Conservation (phyloP, 2,797 vertebrate species). For the Diplodus sargus region DNA sequence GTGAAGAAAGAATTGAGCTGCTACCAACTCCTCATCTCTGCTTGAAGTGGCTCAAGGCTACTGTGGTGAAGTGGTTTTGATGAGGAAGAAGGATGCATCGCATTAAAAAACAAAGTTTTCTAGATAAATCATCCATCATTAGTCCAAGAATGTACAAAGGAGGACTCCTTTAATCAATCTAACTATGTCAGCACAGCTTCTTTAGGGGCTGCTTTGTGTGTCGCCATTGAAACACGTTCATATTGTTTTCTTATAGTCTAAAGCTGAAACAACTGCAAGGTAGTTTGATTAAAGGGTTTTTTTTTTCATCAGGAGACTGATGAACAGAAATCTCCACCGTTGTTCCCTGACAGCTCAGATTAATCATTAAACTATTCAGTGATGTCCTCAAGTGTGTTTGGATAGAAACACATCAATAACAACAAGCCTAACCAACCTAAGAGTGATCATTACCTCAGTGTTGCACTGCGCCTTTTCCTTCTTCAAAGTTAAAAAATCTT, state of each 20-base stretch:
- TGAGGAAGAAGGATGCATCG: background rate
- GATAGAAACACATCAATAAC: background rate
- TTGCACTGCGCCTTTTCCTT: background rate
- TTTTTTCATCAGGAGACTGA: slow-evolving; percentile 24
- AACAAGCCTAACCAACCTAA: too few relatives aligned
- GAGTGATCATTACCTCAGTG: background rate
- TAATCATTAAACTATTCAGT: slow-evolving; percentile 22
- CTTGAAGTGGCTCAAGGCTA: background rate
- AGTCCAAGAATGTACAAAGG: background rate
- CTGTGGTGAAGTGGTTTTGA: background rate
- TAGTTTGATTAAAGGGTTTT: slow-evolving; percentile 1
- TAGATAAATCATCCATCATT: background rate
- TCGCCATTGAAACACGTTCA: background rate
- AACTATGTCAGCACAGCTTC: background rate
- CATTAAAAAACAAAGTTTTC: background rate
- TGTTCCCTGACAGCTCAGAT: slow-evolving; percentile 10
- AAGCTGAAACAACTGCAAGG: background rate
- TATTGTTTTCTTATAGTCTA: slow-evolving; percentile 7
- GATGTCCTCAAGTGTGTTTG: slow-evolving; percentile 13
- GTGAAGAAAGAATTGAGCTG: background rate
- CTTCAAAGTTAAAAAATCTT: background rate
- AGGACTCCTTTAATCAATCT: background rate
- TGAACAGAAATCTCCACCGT: background rate
- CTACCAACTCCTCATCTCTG: background rate
- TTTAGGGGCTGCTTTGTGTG: background rate